Percentiles rank a stretch among this genome's conserved stretches.
phyloP scores from a whole-genome alignment of 2,888 invertebrate genomes.

The Caenorhabditis plicata region DNA sequence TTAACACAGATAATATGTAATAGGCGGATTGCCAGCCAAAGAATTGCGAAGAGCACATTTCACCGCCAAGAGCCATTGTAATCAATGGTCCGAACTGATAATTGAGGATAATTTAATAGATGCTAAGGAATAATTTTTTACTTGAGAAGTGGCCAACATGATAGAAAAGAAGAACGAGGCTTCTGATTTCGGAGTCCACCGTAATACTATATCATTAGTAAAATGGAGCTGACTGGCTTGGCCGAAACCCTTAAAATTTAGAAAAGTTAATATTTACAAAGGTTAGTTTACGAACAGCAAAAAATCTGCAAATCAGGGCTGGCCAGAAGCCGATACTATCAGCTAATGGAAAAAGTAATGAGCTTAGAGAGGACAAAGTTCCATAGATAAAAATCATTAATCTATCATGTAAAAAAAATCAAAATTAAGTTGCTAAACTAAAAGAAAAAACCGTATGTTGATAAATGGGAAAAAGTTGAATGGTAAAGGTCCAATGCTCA shows the following conservation, averaged over 20 bases:
- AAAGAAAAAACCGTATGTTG: conserved; percentile 6
- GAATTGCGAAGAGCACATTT: conserved; percentile 34
- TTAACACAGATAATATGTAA: conserved; percentile 28
- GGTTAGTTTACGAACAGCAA: too few species aligned
- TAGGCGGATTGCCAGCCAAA: conserved; percentile 32
- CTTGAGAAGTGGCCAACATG: conserved; percentile 31
- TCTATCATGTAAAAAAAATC: background rate
- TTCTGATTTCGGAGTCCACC: conserved; percentile 32
- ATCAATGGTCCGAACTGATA: conserved; percentile 39
- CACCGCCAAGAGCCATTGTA: conserved; percentile 39
- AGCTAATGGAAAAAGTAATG: conserved; percentile 26
- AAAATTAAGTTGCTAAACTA: background rate
- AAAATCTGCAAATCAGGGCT: conserved; percentile 30
- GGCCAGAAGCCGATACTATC: conserved; percentile 38
- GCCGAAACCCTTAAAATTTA: too few species aligned
- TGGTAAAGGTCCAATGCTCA: conserved; percentile 36
- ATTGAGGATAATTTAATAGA: too few species aligned
- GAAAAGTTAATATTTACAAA: too few species aligned
- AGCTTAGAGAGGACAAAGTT: conserved; percentile 16
- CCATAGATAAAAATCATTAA: conserved; percentile 25
- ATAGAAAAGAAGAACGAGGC: conserved; percentile 39
- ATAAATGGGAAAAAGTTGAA: conserved; percentile 18
- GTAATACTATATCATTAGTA: conserved; percentile 30
- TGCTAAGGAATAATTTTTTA: too few species aligned
- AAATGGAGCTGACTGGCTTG: conserved; percentile 40